A percentile compares a stretch with the other conserved stretches of the same genome.
phyloP scores from a whole-genome alignment of 2,113 vertebrate genomes.

The Clinocottus analis region DNA sequence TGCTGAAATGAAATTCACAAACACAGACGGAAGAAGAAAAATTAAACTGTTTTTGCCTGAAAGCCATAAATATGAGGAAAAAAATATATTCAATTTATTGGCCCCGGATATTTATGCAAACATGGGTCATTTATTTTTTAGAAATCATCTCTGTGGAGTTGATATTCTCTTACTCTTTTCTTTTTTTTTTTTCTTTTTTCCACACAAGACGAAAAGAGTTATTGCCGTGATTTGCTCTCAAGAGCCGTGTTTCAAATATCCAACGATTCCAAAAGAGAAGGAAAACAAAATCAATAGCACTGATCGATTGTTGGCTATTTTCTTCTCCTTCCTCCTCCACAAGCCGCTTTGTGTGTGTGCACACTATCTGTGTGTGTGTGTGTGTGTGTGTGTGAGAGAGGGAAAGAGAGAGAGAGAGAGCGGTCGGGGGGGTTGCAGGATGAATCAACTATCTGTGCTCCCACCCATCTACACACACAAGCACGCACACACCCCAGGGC shows the following conservation, averaged over 20 bases:
- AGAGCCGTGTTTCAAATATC: constrained; percentile 77
- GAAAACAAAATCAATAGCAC: constrained; percentile 80
- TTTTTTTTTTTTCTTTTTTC: constrained; percentile 26
- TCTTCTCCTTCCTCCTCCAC: constrained; percentile 57
- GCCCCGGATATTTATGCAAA: constrained; percentile 9
- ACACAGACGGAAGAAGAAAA: not conserved
- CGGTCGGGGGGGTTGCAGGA: constrained; percentile 43
- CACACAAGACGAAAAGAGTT: constrained; percentile 70
- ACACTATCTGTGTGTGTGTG: constrained; percentile 28
- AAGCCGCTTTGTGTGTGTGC: constrained; percentile 50
- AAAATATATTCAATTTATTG: not conserved
- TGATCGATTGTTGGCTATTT: constrained; percentile 79
- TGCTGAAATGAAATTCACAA: constrained; percentile 21
- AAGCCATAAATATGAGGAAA: constrained; percentile 3
- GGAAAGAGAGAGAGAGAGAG: not conserved
- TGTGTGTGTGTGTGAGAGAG: constrained; percentile 33
- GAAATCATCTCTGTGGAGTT: constrained; percentile 3
- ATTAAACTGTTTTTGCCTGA: not conserved
- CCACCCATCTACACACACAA: constrained; percentile 39
- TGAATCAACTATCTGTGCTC: constrained; percentile 55
- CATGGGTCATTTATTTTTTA: constrained; percentile 23
- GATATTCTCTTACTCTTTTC: not conserved
- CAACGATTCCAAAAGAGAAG: constrained; percentile 70
- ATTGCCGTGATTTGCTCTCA: constrained; percentile 78
- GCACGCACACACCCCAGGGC: constrained; percentile 32